A percentile compares a stretch with the other conserved stretches of the same genome.
These are phyloP conservation scores for Helobdella robusta DNA, from an alignment of 2,888 invertebrate species.

Conservation along the genomic window DNA sequence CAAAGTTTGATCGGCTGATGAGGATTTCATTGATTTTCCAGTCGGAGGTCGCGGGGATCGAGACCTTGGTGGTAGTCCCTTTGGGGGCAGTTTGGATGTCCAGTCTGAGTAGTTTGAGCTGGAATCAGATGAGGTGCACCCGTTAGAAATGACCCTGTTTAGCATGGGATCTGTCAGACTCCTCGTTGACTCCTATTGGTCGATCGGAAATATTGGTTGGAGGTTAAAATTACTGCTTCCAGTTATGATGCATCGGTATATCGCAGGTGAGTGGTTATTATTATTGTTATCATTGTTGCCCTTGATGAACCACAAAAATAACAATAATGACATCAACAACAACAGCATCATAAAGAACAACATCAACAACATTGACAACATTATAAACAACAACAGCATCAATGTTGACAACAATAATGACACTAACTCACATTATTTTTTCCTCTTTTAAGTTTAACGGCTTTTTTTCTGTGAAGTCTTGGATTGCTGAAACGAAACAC, in stretches of 20 bases:
- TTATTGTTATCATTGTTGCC: no score
- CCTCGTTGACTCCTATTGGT: conserved; percentile 7
- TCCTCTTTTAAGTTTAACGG: conserved; percentile 4
- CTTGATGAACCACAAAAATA: no score
- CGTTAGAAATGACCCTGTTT: no score
- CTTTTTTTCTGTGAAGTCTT: conserved; percentile 8
- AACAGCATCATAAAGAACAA: no score
- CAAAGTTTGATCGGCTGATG: conserved; percentile 13
- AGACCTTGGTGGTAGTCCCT: not conserved
- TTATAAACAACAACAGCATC: no score
- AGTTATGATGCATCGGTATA: not conserved
- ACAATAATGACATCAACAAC: no score
- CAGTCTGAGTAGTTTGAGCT: not conserved
- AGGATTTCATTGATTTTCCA: conserved; percentile 5
- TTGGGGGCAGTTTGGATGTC: conserved; percentile 16
- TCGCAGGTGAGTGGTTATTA: no score
- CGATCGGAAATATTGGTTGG: not conserved
- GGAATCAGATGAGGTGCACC: no score
- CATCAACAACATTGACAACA: no score
- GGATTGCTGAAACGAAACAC: not conserved
- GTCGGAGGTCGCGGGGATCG: not conserved
- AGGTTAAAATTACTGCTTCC: not conserved
- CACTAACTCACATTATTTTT: conserved; percentile 11
- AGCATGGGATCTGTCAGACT: conserved; percentile 21
- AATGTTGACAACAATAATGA: no score